These are phyloP conservation scores for Ridgeia piscesae DNA, from an alignment of 1,140 invertebrate genomes.

Conservation along the genomic window DNA sequence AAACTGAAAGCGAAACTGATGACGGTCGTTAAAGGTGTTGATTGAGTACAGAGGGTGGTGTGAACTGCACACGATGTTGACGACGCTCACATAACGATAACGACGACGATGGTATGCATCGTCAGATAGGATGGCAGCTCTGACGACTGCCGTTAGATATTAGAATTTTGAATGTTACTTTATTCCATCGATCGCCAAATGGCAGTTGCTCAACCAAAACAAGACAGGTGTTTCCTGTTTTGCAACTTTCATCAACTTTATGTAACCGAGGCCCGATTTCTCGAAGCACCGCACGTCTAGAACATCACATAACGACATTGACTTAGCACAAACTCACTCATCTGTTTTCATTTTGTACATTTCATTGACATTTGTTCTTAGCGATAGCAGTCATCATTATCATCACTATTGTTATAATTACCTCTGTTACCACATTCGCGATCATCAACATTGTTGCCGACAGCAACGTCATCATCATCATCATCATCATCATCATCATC, in stretches of 20 bases:
- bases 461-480: too few species aligned
- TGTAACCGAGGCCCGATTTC: not conserved
- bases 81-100: not conserved
- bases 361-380: not conserved
- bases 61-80: not conserved
- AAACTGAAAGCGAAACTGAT: not conserved
- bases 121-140: not conserved
- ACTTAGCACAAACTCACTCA: not conserved
- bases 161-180: not conserved
- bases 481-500: too few species aligned
- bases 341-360: not conserved
- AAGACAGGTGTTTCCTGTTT: not conserved
- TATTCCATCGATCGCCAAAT: not conserved
- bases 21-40: too few species aligned
- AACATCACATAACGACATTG: not conserved
- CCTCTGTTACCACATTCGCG: not conserved
- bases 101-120: not conserved
- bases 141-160: not conserved
- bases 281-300: not conserved
- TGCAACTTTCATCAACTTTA: not conserved
- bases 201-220: not conserved
- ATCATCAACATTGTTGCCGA: not conserved
- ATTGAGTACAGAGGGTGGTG: not conserved
- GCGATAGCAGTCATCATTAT: not conserved
- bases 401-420: not conserved